These are phyloP conservation scores for Peromyscus maniculatus DNA, from an alignment of 2,113 vertebrate species.

Conservation along the genomic window DNA sequence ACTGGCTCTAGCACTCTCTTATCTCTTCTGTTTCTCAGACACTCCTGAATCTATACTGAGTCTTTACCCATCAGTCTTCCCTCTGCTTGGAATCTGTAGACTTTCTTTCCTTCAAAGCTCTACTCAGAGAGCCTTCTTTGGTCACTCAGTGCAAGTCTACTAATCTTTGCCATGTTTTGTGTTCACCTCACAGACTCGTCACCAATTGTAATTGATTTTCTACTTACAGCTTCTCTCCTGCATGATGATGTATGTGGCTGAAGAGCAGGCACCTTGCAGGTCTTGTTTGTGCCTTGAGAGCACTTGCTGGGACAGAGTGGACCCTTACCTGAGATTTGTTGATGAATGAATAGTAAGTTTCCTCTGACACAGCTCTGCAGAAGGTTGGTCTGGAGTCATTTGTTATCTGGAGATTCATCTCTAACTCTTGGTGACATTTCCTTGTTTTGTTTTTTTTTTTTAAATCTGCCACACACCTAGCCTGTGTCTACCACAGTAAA, in stretches of 20 bases:
- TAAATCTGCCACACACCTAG: neutral
- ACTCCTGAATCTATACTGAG: neutral
- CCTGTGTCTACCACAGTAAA: neutral
- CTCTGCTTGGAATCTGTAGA: neutral
- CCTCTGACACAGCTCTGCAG: neutral
- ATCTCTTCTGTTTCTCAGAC: neutral
- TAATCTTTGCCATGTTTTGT: fast-evolving
- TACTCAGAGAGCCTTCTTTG: neutral
- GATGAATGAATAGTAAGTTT: neutral
- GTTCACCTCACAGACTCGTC: neutral
- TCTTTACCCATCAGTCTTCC: neutral
- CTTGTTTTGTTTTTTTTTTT: neutral
- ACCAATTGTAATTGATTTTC: neutral
- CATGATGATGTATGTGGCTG: neutral
- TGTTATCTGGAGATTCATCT: neutral
- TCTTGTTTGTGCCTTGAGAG: neutral
- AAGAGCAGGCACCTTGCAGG: neutral
- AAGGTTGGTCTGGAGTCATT: fast-evolving
- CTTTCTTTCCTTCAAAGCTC: neutral
- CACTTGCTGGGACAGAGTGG: neutral
- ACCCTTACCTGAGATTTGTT: neutral
- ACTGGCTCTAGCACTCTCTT: neutral
- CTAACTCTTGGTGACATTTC: neutral
- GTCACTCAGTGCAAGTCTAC: neutral
- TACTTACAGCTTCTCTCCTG: neutral